Conservation (phyloP, 1,140 invertebrate genomes). For the Drosophila seguyi region DNA sequence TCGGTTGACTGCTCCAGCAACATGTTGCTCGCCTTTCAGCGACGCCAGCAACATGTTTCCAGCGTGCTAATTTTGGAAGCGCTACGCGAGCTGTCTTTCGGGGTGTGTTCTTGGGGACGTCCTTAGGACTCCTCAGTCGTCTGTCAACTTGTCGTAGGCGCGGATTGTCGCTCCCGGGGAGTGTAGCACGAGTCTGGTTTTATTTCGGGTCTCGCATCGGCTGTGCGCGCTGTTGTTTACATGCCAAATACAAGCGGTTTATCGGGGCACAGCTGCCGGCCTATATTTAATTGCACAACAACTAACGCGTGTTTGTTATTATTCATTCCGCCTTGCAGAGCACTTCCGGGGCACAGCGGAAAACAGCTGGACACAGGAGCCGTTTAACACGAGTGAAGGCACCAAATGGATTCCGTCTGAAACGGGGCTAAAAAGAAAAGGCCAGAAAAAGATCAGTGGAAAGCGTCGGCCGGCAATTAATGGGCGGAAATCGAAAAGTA, state of each 20-base stretch:
- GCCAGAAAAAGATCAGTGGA: conserved; percentile 20
- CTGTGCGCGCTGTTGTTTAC: conserved; percentile 18
- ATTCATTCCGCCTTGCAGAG: conserved; percentile 67
- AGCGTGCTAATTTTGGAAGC: conserved; percentile 69
- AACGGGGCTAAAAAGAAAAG: conserved; percentile 11
- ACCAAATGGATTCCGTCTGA: conserved; percentile 48
- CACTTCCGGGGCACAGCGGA: conserved; percentile 53
- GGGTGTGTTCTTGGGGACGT: conserved; percentile 56
- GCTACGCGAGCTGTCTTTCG: conserved; percentile 29
- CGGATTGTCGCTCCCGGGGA: conserved; percentile 28
- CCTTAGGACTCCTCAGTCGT: conserved; percentile 60
- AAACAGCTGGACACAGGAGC: conserved; percentile 62
- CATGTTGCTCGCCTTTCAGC: conserved; percentile 18
- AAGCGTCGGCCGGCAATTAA: conserved; percentile 43
- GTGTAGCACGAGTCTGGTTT: neutral
- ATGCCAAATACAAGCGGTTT: conserved; percentile 19
- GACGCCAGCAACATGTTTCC: conserved; percentile 50
- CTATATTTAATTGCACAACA: conserved; percentile 39
- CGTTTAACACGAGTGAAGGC: conserved; percentile 7
- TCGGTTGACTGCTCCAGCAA: conserved; percentile 5
- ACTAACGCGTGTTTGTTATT: conserved; percentile 60
- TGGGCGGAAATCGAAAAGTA: conserved; percentile 66
- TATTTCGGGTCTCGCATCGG: conserved; percentile 1
- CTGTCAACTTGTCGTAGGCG: conserved; percentile 72
- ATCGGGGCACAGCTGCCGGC: conserved; percentile 22